These are phyloP conservation scores for Australoheros facetus DNA, from an alignment of 2,797 vertebrate species.

Conservation along the genomic window DNA sequence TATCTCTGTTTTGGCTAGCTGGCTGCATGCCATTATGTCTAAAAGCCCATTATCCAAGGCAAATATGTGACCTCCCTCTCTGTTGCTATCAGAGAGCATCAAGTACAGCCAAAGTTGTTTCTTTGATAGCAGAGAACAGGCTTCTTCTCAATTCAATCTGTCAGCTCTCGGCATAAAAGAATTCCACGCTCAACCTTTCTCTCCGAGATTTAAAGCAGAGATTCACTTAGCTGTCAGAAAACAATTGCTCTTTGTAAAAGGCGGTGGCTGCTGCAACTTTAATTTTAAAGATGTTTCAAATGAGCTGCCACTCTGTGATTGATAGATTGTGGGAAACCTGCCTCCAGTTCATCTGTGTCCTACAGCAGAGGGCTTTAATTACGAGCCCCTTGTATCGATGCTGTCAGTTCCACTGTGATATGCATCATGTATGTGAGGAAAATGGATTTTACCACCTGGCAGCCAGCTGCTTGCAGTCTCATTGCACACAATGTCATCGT, in stretches of 20 bases:
- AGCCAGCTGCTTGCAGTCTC: constrained; percentile 34
- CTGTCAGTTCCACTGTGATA: constrained; percentile 71
- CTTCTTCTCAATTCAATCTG: constrained; percentile 61
- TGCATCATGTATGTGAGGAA: constrained; percentile 64
- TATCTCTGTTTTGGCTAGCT: constrained; percentile 59
- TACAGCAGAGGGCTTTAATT: constrained; percentile 71
- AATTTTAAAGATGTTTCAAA: constrained; percentile 80
- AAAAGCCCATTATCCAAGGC: constrained; percentile 68
- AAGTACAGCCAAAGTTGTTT: constrained; percentile 64
- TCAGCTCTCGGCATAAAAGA: constrained; percentile 67
- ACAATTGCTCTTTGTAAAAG: constrained; percentile 72
- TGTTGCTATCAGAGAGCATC: constrained; percentile 59
- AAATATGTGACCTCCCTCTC: constrained; percentile 65
- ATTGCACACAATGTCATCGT: constrained; percentile 52
- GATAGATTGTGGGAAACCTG: constrained; percentile 64
- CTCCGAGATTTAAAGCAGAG: constrained; percentile 56
- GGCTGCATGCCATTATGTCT: constrained; percentile 52
- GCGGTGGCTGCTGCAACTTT: constrained; percentile 64
- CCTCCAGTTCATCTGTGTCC: constrained; percentile 53
- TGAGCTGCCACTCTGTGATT: constrained; percentile 74
- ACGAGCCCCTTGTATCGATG: constrained; percentile 63
- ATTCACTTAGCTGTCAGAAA: constrained; percentile 74
- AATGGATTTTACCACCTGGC: constrained; percentile 65
- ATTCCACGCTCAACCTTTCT: constrained; percentile 59
- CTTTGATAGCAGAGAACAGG: constrained; percentile 46